Percentiles rank a stretch among this genome's conserved stretches.
phyloP scores from a whole-genome alignment of 2,113 vertebrate genomes.

The Corydoras sp. region DNA sequence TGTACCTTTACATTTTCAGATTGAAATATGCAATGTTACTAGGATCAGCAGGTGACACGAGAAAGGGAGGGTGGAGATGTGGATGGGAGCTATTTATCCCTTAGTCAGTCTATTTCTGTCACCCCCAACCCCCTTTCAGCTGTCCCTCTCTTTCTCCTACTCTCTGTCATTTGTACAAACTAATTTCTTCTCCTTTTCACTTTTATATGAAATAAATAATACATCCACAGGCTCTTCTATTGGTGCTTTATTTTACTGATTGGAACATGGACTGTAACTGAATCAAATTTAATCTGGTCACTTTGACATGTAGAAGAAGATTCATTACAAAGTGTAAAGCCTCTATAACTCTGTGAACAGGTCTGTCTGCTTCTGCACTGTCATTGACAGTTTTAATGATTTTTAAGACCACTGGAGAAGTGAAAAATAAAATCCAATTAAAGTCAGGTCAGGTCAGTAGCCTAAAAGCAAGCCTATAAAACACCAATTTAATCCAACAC shows the following conservation, averaged over 20 bases:
- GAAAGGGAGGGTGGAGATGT: constrained; percentile 44
- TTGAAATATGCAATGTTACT: no score
- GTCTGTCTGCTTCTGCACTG: not conserved
- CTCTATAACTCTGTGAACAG: not conserved
- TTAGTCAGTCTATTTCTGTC: constrained; percentile 71
- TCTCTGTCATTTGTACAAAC: constrained; percentile 51
- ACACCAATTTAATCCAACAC: not conserved
- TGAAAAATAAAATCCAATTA: not conserved
- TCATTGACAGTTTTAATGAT: not conserved
- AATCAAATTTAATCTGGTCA: not conserved
- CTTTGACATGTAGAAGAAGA: not conserved
- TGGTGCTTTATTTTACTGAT: not conserved
- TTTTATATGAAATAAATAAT: constrained; percentile 37
- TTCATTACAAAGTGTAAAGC: not conserved
- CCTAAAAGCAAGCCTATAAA: not conserved
- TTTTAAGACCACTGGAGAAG: not conserved
- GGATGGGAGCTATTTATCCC: constrained; percentile 66
- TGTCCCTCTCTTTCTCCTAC: constrained; percentile 59
- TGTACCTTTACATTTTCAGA: not conserved
- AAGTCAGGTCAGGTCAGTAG: not conserved
- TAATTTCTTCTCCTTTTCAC: constrained; percentile 55
- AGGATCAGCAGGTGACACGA: constrained; percentile 33
- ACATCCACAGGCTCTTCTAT: not conserved
- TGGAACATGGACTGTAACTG: not conserved
- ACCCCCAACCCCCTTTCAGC: constrained; percentile 68